Conservation (phyloP, 2,113 vertebrate species). For the Actenoides hombroni region DNA sequence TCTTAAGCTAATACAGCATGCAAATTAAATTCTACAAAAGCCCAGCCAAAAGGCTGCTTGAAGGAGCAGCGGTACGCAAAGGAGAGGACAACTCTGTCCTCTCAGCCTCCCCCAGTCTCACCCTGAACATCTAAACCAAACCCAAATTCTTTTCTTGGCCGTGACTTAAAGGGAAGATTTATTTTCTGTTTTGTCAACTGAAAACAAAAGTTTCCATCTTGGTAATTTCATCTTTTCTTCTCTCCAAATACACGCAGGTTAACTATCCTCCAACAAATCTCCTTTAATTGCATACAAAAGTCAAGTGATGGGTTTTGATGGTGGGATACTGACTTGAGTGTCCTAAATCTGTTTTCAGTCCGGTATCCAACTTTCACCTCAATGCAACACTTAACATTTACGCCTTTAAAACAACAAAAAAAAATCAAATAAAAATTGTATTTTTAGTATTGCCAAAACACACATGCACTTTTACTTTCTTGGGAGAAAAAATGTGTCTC, state of each 20-base stretch:
- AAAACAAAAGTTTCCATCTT: constrained; percentile 9
- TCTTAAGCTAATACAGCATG: constrained; percentile 21
- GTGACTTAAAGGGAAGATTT: constrained; percentile 19
- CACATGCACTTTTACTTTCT: constrained; percentile 76
- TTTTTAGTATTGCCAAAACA: constrained; percentile 70
- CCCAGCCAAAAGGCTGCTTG: constrained; percentile 51
- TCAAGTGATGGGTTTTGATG: constrained; percentile 18
- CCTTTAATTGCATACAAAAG: neutral
- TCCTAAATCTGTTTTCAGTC: constrained; percentile 56
- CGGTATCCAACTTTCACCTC: constrained; percentile 38
- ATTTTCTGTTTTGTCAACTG: neutral
- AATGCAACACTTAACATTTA: constrained; percentile 61
- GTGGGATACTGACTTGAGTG: neutral
- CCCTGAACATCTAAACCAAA: constrained; percentile 36
- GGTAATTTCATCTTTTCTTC: neutral
- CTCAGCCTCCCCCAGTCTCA: constrained; percentile 37
- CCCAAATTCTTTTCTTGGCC: constrained; percentile 26
- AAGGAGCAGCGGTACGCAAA: constrained; percentile 63
- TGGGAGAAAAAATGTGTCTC: constrained; percentile 76
- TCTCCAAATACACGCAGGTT: neutral
- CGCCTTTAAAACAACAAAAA: neutral
- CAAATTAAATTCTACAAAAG: constrained; percentile 66
- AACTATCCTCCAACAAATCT: neutral
- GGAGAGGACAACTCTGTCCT: constrained; percentile 49
- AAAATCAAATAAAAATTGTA: neutral